Evolutionary conservation across 1,140 invertebrate species (phyloP), one percentile per base, ranked within the genome.

Genomic region (Brachionus sp.): DNA sequence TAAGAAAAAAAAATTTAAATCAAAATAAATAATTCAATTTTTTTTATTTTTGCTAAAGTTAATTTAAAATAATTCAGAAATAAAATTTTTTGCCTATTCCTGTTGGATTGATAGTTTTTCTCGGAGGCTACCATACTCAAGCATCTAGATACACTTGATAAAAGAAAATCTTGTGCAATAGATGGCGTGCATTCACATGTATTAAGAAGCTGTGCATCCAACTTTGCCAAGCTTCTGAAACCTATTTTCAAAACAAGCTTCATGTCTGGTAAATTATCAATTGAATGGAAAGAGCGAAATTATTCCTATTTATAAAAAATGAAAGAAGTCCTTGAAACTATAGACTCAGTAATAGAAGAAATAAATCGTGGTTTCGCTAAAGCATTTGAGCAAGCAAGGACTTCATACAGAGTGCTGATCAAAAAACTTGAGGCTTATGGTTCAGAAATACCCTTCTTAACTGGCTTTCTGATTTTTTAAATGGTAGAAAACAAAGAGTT

Each of bases 361-460:
- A 78, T 29, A 12, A 39, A 23, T 77, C 77, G 84, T 12, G 25
- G 46, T 33, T 83, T 6, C 64, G 82, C 82, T n/a, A 75, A 85
- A 23, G 35, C 77, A 7, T 25, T 84, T 84, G 66, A n/a, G n/a
- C n/a, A n/a, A n/a, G n/a, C n/a, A n/a, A n/a, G n/a, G n/a, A n/a
- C n/a, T n/a, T n/a, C n/a, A n/a, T n/a, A n/a, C n/a, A n/a, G n/a
- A n/a, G n/a, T n/a, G n/a, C n/a, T n/a, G n/a, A n/a, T n/a, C n/a
- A n/a, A n/a, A n/a, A n/a, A n/a, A n/a, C n/a, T n/a, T n/a, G n/a
- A n/a, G n/a, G n/a, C n/a, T n/a, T n/a, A n/a, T n/a, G n/a, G n/a
- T n/a, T n/a, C n/a, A n/a, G n/a, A n/a, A n/a, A n/a, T n/a, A n/a
- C n/a, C n/a, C n/a, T n/a, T n/a, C n/a, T n/a, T n/a, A n/a, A n/a